Conservation (phyloP, 2,888 invertebrate genomes). For the Drosophila nr. fundita region DNA sequence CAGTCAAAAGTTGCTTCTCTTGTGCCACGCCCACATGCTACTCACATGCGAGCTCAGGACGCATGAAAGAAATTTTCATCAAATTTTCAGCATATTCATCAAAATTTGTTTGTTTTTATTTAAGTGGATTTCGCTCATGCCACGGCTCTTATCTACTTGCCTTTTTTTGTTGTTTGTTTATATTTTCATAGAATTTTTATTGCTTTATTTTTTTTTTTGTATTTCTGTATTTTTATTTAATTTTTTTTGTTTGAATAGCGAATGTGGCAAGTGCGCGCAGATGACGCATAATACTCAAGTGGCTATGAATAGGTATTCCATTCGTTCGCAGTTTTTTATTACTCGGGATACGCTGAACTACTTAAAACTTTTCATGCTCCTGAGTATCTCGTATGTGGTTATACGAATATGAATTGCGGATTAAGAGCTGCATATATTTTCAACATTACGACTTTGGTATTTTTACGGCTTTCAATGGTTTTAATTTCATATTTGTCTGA, state of each 20-base stretch:
- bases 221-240: slow-evolving; percentile 32
- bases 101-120: slow-evolving; percentile 28
- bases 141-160: slow-evolving; percentile 11
- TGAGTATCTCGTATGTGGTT: slow-evolving; percentile 8
- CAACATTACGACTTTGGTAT: slow-evolving; percentile 2
- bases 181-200: slow-evolving; percentile 53
- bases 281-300: slow-evolving; percentile 34
- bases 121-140: slow-evolving; percentile 10
- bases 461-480: slow-evolving; percentile 25
- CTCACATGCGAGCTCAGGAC: slow-evolving; percentile 2
- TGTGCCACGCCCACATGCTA: slow-evolving; percentile 7
- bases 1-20: slow-evolving; percentile 44
- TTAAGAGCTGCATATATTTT: slow-evolving; percentile 28
- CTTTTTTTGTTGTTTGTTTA: slow-evolving; percentile 26
- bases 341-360: slow-evolving; percentile 9
- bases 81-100: slow-evolving; percentile 72
- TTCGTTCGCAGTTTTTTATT: slow-evolving; percentile 3
- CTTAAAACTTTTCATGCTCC: slow-evolving; percentile 35
- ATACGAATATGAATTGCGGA: slow-evolving; percentile 8
- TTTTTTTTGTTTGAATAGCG: slow-evolving; percentile 22
- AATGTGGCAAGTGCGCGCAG: not conserved
- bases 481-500: slow-evolving; percentile 10
- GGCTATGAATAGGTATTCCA: slow-evolving; percentile 21
- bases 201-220: slow-evolving; percentile 28
- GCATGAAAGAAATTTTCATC: slow-evolving; percentile 40